These are phyloP conservation scores for Papilio demoleus DNA, from an alignment of 2,888 invertebrate species.

Conservation along the genomic window DNA sequence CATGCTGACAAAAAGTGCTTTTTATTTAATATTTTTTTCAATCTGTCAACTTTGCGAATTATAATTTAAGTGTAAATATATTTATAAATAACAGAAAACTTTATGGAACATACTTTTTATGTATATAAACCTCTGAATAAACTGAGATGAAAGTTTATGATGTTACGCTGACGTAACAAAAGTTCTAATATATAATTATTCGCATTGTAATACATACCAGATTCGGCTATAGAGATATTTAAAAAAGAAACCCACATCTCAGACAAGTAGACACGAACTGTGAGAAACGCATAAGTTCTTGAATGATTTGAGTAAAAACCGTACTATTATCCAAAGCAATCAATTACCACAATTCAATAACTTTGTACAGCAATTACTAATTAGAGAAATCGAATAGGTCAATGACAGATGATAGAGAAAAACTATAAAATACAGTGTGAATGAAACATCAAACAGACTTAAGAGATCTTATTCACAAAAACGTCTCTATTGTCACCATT, in stretches of 20 bases:
- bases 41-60: background rate
- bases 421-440: conserved; percentile 56
- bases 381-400: conserved; percentile 71
- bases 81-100: too few relatives aligned
- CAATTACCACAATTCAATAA: background rate
- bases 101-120: too few relatives aligned
- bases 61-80: background rate
- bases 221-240: too few relatives aligned
- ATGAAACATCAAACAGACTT: conserved; percentile 55
- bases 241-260: too few relatives aligned
- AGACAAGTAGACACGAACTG: too few relatives aligned
- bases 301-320: conserved; percentile 11
- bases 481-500: background rate
- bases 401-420: conserved; percentile 65
- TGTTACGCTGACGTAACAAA: background rate
- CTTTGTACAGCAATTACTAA: conserved; percentile 50
- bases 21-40: conserved; percentile 29
- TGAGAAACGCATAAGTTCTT: background rate
- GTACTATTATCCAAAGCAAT: background rate
- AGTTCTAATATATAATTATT: too few relatives aligned
- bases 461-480: background rate
- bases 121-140: too few relatives aligned
- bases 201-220: too few relatives aligned
- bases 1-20: background rate
- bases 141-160: too few relatives aligned